Evolutionary conservation across 1,140 invertebrate genomes (phyloP).

Genomic region (Dendrolimus punctatus): DNA sequence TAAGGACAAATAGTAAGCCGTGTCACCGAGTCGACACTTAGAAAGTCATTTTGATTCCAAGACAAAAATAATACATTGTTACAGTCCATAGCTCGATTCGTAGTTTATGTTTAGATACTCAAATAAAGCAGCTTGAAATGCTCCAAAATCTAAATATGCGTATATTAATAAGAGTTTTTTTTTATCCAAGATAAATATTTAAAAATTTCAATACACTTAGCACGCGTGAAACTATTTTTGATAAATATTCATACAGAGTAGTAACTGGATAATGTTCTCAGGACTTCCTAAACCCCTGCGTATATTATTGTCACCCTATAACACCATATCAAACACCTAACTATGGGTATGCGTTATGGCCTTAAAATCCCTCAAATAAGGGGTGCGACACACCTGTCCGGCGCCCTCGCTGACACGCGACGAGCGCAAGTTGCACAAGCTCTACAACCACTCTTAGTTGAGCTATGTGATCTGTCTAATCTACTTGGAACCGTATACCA

Average conservation of each 20-base stretch:
- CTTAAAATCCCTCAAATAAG: slow-evolving; percentile 60
- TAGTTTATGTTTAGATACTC: no score
- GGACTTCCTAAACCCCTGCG: background rate
- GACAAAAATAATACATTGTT: no score
- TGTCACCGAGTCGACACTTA: no score
- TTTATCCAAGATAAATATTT: no score
- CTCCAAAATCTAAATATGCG: no score
- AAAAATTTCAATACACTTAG: no score
- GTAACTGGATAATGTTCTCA: background rate
- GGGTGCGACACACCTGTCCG: slow-evolving; percentile 64
- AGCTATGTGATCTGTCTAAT: slow-evolving; percentile 21
- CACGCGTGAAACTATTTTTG: background rate
- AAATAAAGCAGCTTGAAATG: no score
- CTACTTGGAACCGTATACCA: slow-evolving; percentile 1
- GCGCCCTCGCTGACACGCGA: slow-evolving; percentile 62
- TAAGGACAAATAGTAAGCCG: no score
- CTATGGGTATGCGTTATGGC: slow-evolving; percentile 54
- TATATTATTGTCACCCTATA: slow-evolving; percentile 27
- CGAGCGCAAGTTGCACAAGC: slow-evolving; percentile 39
- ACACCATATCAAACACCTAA: slow-evolving; percentile 21
- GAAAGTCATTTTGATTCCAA: no score
- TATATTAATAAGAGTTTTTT: no score
- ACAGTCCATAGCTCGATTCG: no score
- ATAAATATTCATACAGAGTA: background rate
- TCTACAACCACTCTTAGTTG: slow-evolving; percentile 27